Conservation (phyloP, 2,888 invertebrate species). For the Chelonus formosanus region DNA sequence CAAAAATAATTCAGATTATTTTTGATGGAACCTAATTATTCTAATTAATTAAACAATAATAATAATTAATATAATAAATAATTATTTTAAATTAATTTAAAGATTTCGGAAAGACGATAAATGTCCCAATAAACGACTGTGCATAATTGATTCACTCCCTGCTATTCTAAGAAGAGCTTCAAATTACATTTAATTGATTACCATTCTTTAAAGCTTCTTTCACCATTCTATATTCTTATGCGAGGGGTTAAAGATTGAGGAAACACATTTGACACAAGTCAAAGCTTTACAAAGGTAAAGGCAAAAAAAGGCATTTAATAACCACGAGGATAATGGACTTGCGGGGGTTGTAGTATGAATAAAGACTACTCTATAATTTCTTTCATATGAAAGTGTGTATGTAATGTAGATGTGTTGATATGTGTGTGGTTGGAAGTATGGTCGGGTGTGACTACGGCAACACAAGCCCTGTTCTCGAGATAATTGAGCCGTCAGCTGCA, state of each 20-base stretch:
- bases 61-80: too few species aligned
- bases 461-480: constrained; percentile 51
- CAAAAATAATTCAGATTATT: too few species aligned
- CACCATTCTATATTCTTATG: not conserved
- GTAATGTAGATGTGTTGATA: not conserved
- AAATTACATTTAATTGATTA: constrained; percentile 1
- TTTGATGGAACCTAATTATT: too few species aligned
- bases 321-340: constrained; percentile 56
- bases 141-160: constrained; percentile 2
- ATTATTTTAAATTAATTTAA: too few species aligned
- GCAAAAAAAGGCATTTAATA: constrained; percentile 53
- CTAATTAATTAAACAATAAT: too few species aligned
- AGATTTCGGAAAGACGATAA: too few species aligned
- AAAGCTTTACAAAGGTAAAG: constrained; percentile 47
- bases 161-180: not conserved
- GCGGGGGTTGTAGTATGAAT: constrained; percentile 43
- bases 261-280: constrained; percentile 50
- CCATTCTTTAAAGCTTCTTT: not conserved
- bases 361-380: too few species aligned
- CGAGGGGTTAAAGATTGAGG: constrained; percentile 31
- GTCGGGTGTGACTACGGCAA: constrained; percentile 22
- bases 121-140: too few species aligned
- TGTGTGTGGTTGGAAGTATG: constrained; percentile 11
- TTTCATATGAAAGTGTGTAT: not conserved
- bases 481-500: constrained; percentile 65